Evolutionary conservation across 2,888 invertebrate genomes (phyloP).

Genomic region (Chymomyza amoena): DNA sequence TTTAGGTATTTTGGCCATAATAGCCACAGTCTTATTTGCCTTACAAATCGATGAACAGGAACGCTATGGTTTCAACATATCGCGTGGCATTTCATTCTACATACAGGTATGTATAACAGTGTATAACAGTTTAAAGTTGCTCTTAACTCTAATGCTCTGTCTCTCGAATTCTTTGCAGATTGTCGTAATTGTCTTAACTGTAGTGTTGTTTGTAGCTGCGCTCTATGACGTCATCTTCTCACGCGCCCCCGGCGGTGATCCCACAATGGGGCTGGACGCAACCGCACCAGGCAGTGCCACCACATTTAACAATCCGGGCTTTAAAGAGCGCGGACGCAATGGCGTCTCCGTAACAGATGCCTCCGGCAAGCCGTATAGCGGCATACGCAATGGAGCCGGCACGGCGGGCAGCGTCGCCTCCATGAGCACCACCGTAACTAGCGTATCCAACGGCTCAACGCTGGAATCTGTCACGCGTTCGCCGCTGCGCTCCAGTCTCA

Average conservation of each 20-base stretch:
- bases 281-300: constrained; percentile 82
- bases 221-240: constrained; percentile 90
- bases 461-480: constrained; percentile 81
- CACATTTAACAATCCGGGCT: constrained; percentile 92
- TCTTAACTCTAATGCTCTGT: background rate
- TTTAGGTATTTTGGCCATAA: constrained; percentile 87
- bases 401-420: constrained; percentile 84
- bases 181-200: constrained; percentile 87
- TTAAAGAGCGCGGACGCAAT: constrained; percentile 83
- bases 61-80: constrained; percentile 86
- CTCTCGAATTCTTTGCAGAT: constrained; percentile 80
- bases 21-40: constrained; percentile 90
- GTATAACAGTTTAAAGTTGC: background rate
- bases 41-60: constrained; percentile 89
- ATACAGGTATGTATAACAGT: constrained; percentile 84
- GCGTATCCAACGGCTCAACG: constrained; percentile 80
- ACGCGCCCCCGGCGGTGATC: constrained; percentile 88
- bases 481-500: constrained; percentile 89
- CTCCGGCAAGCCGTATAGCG: constrained; percentile 89
- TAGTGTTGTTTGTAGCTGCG: constrained; percentile 87
- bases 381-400: constrained; percentile 81
- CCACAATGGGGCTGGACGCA: constrained; percentile 82
- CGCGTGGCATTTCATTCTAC: constrained; percentile 91
- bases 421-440: constrained; percentile 86
- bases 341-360: constrained; percentile 91